Evolutionary conservation across 2,113 vertebrate genomes (phyloP).

Genomic region (Eclectus roratus): DNA sequence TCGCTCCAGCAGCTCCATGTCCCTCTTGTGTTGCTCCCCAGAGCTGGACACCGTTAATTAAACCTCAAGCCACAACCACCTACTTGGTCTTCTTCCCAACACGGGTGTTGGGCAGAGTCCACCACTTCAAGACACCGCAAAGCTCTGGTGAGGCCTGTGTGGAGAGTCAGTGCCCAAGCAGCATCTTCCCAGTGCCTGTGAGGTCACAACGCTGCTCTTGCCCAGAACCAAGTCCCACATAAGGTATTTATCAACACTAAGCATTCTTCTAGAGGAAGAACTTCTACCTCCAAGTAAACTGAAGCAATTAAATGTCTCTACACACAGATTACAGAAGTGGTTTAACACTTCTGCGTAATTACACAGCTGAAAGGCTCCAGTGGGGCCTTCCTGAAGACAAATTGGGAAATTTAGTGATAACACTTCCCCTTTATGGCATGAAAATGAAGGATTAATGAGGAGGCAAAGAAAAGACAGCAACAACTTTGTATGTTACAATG

Average conservation of each 20-base stretch:
- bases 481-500: background rate
- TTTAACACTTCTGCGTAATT: background rate
- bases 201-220: background rate
- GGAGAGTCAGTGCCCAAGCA: background rate
- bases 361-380: background rate
- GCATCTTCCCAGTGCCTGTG: background rate
- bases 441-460: background rate
- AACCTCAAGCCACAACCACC: background rate
- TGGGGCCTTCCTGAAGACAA: background rate
- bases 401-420: background rate
- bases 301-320: background rate
- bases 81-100: background rate
- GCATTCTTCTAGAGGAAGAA: background rate
- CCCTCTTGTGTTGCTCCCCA: background rate
- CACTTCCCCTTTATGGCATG: background rate
- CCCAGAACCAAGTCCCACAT: background rate
- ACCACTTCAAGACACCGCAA: accelerated
- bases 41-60: background rate
- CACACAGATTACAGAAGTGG: background rate
- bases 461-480: background rate
- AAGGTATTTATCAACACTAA: background rate
- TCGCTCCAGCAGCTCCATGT: background rate
- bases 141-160: background rate
- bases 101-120: background rate
- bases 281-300: background rate